Evolutionary conservation across 2,113 vertebrate genomes (phyloP), one percentile per base, ranked within the genome.

Genomic region (Oncorhynchus gorbuscha): DNA sequence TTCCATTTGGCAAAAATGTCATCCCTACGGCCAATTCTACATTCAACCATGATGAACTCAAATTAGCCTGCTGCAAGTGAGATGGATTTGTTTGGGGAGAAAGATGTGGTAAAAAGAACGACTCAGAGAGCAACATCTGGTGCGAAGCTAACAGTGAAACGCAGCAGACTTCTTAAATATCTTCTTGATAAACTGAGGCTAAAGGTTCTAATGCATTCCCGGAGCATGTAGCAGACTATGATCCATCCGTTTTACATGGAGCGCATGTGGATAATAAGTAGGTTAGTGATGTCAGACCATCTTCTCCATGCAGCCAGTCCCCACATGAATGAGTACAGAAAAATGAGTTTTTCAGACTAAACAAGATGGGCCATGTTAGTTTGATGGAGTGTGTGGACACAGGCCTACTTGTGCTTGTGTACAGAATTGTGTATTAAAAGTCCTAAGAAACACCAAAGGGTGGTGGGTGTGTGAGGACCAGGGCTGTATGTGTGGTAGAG

Each of bases 241-340:
- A 81, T 78, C 69, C 64, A 71, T 84, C 61, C 74, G 74, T 69
- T 79, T 76, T 70, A 61, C 28, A 59, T 73, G 39, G 49, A 73
- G 70, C 24, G 24, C 67, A 35, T 30, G 32, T 39, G 62, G 81
- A 75, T 75, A 62, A 78, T 74, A 69, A 77, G 26, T 69, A 48
- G 48, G 12, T 71, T 64, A 67, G 65, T 62, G 76, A 75, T 69
- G 65, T 73, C 83, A 70, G 55, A 76, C 24, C 35, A 24, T 32
- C 5, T n/a, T 73, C 48, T 28, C 67, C 73, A 71, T 64, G 64
- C 28, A 35, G 13, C 73, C 24, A 26, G 30, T 8, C 26, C 73
- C 74, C 66, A 24, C 61, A 71, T 64, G 64, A 62, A 51, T 32
- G n/a, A 62, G 77, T 51, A 55, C 26, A 76, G 6, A 39, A 24